Evolutionary conservation across 1,140 invertebrate species (phyloP), one percentile per base, ranked within the genome.

Genomic region (Drosophila lacertosa): DNA sequence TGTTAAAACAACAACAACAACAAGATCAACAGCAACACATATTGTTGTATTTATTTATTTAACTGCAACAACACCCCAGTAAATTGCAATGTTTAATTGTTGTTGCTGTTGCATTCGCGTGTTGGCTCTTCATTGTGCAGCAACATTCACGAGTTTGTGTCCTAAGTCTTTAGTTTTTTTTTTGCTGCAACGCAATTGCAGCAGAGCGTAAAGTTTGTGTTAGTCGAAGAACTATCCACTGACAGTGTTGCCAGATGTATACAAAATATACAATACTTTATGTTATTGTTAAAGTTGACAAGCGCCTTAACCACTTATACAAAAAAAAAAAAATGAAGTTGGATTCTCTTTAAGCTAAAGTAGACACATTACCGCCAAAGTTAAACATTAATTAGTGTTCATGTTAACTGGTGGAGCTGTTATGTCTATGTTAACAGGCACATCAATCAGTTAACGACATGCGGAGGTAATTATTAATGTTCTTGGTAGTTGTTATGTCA

Each of bases 41-140:
- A n/a, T 29, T 29, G 26, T 18, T 55, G 26, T 22, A 26, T 29
- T 55, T 64, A 18, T 42, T 42, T 42, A 80, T 84, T 78, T 83
- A 83, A 39, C 39, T 84, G 71, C 80, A 83, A 83, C 79, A 83
- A 72, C 79, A 72, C 79, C 47, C 58, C 6, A 45, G 24, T 16
- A 50, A 72, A 72, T 72, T 51, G 80, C 51, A 58, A 40, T 39
- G 16, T 10, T 29, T 70, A 70, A 64, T 71, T 55, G 53, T 20
- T 63, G 68, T 32, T 39, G 40, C 33, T 24, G 40, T 29, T 65
- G 75, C 18, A 22, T 2, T 22, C 4, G 75, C 75, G 74, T 77
- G 74, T 35, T 22, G 26, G 53, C 16, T 69, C 37, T 44, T 62
- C 40, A 63, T 63, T 51, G 6, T n/a, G 22, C 42, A 26, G 68